Evolutionary conservation across 2,113 vertebrate species (phyloP).

Genomic region (Calyptommatus sinebrachiatus): DNA sequence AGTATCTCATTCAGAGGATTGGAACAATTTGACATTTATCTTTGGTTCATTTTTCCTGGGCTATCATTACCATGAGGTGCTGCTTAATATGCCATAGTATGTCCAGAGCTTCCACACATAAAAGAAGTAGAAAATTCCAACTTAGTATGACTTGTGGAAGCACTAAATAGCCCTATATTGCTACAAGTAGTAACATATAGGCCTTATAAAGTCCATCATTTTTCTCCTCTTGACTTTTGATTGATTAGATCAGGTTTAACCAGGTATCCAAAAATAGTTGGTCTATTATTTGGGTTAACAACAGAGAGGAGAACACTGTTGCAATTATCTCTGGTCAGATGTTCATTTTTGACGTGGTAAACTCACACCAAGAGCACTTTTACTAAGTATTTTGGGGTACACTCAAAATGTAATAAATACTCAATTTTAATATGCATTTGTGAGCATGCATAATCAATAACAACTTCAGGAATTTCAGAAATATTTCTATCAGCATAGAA

Average conservation of each 20-base stretch:
- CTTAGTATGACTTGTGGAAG: neutral
- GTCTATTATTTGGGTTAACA: neutral
- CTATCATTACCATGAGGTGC: neutral
- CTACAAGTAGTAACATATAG: neutral
- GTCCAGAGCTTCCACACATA: neutral
- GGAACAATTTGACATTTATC: neutral
- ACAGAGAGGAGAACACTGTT: neutral
- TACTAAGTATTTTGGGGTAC: neutral
- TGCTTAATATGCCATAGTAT: neutral
- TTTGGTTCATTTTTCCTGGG: neutral
- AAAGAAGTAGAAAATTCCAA: neutral
- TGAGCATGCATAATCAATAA: no score
- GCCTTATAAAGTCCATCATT: neutral
- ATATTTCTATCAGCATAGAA: no score
- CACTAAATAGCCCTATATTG: neutral
- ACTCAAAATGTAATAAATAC: neutral
- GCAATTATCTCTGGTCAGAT: neutral
- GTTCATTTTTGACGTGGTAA: neutral
- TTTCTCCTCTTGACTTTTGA: neutral
- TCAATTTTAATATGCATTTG: neutral
- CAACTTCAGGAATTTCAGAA: no score
- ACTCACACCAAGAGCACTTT: neutral
- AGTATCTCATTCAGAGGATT: neutral
- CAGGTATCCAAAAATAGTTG: neutral
- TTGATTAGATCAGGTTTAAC: neutral